phyloP scores from a whole-genome alignment of 2,797 vertebrate species.

The Hippopotamyrus pictus region DNA sequence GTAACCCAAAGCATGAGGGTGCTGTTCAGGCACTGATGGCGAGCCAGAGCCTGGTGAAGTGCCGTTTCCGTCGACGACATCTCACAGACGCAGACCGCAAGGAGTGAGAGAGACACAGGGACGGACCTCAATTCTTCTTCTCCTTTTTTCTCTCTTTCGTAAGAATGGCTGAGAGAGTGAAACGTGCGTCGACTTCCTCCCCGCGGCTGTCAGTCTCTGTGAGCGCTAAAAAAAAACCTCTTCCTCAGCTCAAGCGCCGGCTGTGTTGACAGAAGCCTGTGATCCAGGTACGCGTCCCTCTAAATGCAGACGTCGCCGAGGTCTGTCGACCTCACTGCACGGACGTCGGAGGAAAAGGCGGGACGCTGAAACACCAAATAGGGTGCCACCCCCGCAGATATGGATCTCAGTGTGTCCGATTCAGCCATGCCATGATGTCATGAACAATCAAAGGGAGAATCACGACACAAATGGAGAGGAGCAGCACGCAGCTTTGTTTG shows the following conservation, averaged over 20 bases:
- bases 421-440: slow-evolving; percentile 19
- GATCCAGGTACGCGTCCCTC: background rate
- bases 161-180: background rate
- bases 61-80: background rate
- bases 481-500: background rate
- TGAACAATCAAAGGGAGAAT: slow-evolving; percentile 9
- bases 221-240: background rate
- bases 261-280: background rate
- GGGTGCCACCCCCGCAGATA: background rate
- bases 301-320: background rate
- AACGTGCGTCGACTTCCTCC: background rate
- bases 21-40: background rate
- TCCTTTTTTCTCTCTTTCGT: background rate
- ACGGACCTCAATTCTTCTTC: background rate
- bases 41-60: background rate
- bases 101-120: background rate
- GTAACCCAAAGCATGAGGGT: background rate
- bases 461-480: background rate
- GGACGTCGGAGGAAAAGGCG: background rate
- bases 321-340: background rate
- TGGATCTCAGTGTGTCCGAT: slow-evolving; percentile 3
- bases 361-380: background rate
- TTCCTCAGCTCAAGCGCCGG: background rate
- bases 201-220: background rate
- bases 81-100: background rate